Percentiles rank a stretch among this genome's conserved stretches.
phyloP scores from a whole-genome alignment of 2,888 invertebrate species.

The Catocala fraxini region DNA sequence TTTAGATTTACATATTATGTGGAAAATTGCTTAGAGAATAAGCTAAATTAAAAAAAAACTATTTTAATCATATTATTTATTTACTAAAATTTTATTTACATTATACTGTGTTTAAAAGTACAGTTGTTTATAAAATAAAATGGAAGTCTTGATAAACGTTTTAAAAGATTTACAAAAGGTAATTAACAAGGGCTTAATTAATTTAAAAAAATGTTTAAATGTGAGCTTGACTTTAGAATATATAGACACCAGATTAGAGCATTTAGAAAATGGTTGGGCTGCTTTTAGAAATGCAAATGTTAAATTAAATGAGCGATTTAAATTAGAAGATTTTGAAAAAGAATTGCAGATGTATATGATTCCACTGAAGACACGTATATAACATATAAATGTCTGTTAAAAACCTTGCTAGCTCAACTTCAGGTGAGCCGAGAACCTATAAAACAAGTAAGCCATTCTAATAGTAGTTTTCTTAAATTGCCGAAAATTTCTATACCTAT shows the following conservation, averaged over 20 bases:
- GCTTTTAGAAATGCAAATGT: neutral
- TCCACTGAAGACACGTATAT: constrained; percentile 5
- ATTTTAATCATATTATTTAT: no score
- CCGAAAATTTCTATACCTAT: constrained; percentile 7
- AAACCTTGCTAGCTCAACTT: neutral
- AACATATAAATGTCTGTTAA: constrained; percentile 5
- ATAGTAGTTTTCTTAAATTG: constrained; percentile 1
- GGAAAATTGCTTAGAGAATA: no score
- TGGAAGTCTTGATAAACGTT: no score
- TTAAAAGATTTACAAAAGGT: no score
- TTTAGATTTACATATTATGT: no score
- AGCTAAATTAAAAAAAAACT: no score
- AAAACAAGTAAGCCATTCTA: neutral
- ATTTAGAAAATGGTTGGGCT: constrained; percentile 8
- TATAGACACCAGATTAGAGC: constrained; percentile 1
- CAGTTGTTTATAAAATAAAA: no score
- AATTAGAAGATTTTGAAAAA: neutral
- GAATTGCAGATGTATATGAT: constrained; percentile 2
- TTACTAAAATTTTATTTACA: no score
- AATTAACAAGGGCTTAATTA: no score
- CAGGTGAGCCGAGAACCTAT: neutral
- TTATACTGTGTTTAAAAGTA: no score
- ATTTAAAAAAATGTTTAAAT: no score
- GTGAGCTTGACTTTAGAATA: no score
- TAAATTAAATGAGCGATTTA: neutral